A percentile compares a stretch with the other conserved stretches of the same genome.
Evolutionary conservation across 2,113 vertebrate genomes (phyloP).

Genomic region (Danionella cerebrum): DNA sequence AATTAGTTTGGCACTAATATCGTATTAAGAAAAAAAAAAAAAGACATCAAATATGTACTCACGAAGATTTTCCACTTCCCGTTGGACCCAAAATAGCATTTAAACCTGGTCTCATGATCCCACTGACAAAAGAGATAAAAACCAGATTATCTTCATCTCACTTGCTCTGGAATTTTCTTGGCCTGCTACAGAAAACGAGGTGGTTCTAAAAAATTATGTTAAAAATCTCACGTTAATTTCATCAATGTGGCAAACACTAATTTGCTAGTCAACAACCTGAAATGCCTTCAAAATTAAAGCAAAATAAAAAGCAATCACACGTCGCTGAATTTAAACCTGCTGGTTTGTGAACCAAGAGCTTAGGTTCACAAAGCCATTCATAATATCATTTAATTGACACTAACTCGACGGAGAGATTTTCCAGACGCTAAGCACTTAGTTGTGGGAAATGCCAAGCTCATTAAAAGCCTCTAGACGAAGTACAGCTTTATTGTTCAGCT

Average conservation of each 20-base stretch:
- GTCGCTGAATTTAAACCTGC: slow-evolving; percentile 54
- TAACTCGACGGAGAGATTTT: slow-evolving; percentile 28
- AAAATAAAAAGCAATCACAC: slow-evolving; percentile 27
- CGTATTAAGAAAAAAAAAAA: not conserved
- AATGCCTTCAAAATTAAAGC: not conserved
- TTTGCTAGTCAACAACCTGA: not conserved
- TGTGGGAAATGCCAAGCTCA: slow-evolving; percentile 53
- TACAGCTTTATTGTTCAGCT: not conserved
- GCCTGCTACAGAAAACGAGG: not conserved
- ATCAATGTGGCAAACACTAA: not conserved
- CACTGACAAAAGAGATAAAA: slow-evolving; percentile 61
- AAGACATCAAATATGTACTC: slow-evolving; percentile 56
- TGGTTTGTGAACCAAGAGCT: slow-evolving; percentile 52
- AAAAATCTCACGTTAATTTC: not conserved
- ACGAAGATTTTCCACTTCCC: slow-evolving; percentile 95
- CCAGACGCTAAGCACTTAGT: slow-evolving; percentile 45
- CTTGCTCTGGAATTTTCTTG: not conserved
- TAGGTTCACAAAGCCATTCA: slow-evolving; percentile 61
- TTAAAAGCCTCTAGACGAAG: slow-evolving; percentile 44
- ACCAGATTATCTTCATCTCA: slow-evolving; percentile 7
- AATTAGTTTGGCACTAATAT: not conserved
- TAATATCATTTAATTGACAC: slow-evolving; percentile 65
- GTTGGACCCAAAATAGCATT: slow-evolving; percentile 93
- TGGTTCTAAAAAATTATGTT: too few relatives aligned
- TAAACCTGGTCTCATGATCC: slow-evolving; percentile 91